phyloP scores from a whole-genome alignment of 2,888 invertebrate species.

The Nomada fabriciana region DNA sequence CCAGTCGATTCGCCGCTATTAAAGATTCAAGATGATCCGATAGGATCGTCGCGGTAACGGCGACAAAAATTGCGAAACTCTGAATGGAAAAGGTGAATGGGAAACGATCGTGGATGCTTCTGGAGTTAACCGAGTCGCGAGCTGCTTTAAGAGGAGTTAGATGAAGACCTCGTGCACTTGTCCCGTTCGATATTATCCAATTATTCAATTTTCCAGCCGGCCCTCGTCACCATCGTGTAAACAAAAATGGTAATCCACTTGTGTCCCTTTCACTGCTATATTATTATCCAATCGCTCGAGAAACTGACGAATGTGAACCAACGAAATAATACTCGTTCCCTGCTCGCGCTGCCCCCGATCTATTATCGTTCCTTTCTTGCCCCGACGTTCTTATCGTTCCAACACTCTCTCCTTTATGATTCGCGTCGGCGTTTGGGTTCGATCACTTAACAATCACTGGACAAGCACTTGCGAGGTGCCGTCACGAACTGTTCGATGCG shows the following conservation, averaged over 20 bases:
- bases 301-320: not conserved
- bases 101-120: not conserved
- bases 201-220: conserved; percentile 54
- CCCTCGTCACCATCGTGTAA: conserved; percentile 27
- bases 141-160: conserved; percentile 13
- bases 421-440: not conserved
- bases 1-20: not conserved
- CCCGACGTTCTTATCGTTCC: not conserved
- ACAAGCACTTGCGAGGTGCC: too few relatives aligned
- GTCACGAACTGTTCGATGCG: too few relatives aligned
- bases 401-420: not conserved
- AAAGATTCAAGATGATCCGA: not conserved
- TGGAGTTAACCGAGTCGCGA: conserved; percentile 9
- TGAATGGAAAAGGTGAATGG: not conserved
- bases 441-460: not conserved
- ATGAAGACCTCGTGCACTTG: not conserved
- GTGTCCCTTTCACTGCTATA: conserved; percentile 20
- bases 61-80: not conserved
- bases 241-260: conserved; percentile 23
- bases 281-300: conserved; percentile 23
- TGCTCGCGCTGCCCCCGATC: too few relatives aligned
- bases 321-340: not conserved
- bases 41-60: not conserved
- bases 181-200: conserved; percentile 55
- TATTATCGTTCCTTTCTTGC: not conserved